Base-by-base conservation (phyloP, 2,113 vertebrate species). In the Herpailurus yagouaroundi region DNA sequence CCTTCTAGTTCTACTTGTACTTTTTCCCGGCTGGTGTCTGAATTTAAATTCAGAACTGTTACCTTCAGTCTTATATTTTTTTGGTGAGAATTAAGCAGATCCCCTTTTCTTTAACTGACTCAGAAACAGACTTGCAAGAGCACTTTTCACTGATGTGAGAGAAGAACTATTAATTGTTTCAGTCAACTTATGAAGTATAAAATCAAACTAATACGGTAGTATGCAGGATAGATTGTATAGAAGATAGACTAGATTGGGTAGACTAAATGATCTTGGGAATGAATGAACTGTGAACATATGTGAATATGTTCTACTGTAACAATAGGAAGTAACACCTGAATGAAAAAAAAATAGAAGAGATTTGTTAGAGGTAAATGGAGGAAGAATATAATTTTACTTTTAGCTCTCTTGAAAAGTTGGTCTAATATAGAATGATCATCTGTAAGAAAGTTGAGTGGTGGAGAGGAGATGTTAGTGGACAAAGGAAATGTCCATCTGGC, bases 381-480 rank as follows among this genome's bases (percentile, higher is more conserved):
- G 36, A 33, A 89, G 86, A 69, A 69, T 29, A 91, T 55, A 86
- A 29, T 91, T 89, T 63, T 92, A 86, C 36, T 83, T 91, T 55
- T 7, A 41, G 2, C 36, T 82, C 12, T 85, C 1, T 18, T 74
- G 38, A 80, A 85, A 89, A 41, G 12, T 89, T 94, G 84, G 15
- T 11, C 48, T 31, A 66, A 3, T 74, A 27, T 38, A 55, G 27
- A 83, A 55, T 60, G 48, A 68, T 74, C 55, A 15, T 89, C 60
- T 81, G 13, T 96, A 86, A 18, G 73, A 74, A 95, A 86, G 66
- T 11, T 81, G 25, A 73, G 73, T 69, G 85, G 27, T 45, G 80
- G 33, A 85, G 80, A 92, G 33, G 21, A 80, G 36, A 57, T 68
- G 7, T 71, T 71, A 88, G 69, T 33, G 14, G 77, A 4, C 31